Evolutionary conservation across 2,888 invertebrate species (phyloP).

Genomic region (Anagyrus pseudococci): DNA sequence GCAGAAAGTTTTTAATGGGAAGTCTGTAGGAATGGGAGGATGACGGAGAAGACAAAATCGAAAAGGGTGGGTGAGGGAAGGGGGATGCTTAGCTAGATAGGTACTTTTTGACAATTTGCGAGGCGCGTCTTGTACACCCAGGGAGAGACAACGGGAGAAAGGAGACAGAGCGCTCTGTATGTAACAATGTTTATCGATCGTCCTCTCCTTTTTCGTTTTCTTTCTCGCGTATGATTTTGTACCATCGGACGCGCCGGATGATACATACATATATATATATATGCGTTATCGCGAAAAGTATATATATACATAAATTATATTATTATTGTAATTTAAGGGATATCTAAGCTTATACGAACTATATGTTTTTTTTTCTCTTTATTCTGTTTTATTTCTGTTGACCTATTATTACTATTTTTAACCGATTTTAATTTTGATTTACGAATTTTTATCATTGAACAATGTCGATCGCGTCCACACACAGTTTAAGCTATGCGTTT

Average conservation of each 20-base stretch:
- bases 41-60: conserved; percentile 4
- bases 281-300: conserved; percentile 40
- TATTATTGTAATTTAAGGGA: conserved; percentile 24
- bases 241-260: conserved; percentile 43
- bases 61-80: conserved; percentile 33
- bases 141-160: too few species aligned
- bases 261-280: too few species aligned
- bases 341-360: conserved; percentile 16
- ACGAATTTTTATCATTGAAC: conserved; percentile 16
- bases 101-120: conserved; percentile 50
- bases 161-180: too few species aligned
- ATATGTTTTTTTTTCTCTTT: conserved; percentile 36
- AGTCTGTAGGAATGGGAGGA: conserved; percentile 24
- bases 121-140: conserved; percentile 42
- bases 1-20: conserved; percentile 7
- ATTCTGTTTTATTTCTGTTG: conserved; percentile 44
- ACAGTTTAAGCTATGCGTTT: too few species aligned
- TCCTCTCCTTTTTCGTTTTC: too few species aligned
- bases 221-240: too few species aligned
- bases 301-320: conserved; percentile 29
- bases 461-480: too few species aligned
- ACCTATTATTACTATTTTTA: conserved; percentile 36
- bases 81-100: conserved; percentile 53
- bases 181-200: too few species aligned
- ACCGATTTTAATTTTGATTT: conserved; percentile 25